Percentiles rank a stretch among this genome's conserved stretches.
Conservation (phyloP, 2,888 invertebrate species). For the Synergus gifuensis region DNA sequence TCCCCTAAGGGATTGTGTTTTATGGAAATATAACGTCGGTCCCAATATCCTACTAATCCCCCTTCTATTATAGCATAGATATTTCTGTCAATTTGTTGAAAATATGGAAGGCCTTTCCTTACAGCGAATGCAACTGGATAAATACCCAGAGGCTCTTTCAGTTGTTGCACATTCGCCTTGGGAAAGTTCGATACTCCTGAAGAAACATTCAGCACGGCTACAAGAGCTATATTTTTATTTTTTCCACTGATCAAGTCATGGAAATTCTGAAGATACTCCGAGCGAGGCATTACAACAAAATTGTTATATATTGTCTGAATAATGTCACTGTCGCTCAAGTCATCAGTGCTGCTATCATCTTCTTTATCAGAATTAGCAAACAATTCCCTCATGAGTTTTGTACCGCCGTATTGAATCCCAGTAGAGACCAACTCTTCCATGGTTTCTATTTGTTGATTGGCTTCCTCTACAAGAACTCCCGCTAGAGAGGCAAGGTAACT, state of each 20-base stretch:
- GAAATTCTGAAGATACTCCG: conserved; percentile 53
- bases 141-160: conserved; percentile 62
- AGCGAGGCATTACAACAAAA: conserved; percentile 57
- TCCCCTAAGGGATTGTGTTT: conserved; percentile 14
- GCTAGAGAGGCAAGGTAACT: conserved; percentile 71
- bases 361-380: conserved; percentile 67
- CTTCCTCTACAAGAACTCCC: conserved; percentile 65
- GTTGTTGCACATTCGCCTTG: conserved; percentile 58
- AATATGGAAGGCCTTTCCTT: conserved; percentile 65
- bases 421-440: conserved; percentile 62
- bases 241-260: conserved; percentile 59
- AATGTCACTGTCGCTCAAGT: conserved; percentile 28
- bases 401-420: conserved; percentile 60
- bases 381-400: conserved; percentile 56
- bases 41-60: conserved; percentile 63
- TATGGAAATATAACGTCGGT: conserved; percentile 35
- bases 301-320: conserved; percentile 49
- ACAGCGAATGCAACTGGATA: conserved; percentile 67
- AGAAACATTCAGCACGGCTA: conserved; percentile 65
- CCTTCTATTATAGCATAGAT: conserved; percentile 58
- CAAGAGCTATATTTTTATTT: conserved; percentile 61
- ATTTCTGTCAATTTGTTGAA: conserved; percentile 57
- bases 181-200: conserved; percentile 48
- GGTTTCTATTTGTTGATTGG: conserved; percentile 61
- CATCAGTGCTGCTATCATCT: conserved; percentile 79